Conservation (phyloP, 2,113 vertebrate species). For the Tiliqua scincoides region DNA sequence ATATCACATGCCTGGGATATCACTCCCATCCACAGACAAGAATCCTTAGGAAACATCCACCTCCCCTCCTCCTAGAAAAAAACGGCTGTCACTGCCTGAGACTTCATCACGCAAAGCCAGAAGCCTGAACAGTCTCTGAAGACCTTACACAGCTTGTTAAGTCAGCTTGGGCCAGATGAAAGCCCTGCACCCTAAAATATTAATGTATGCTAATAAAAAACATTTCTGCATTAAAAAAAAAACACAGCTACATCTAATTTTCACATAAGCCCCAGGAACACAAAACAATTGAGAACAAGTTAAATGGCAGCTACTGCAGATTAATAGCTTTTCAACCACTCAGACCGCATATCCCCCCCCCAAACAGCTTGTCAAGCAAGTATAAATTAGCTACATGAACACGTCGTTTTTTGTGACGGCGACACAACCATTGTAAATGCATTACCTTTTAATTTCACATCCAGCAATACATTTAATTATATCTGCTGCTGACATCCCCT, state of each 20-base stretch:
- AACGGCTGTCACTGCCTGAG: neutral
- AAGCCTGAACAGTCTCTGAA: neutral
- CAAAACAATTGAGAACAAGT: slow-evolving; percentile 43
- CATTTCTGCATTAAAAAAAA: slow-evolving; percentile 24
- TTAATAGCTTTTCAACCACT: slow-evolving; percentile 15
- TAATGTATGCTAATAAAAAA: slow-evolving; percentile 53
- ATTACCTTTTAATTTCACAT: slow-evolving; percentile 62
- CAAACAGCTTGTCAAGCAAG: slow-evolving; percentile 23
- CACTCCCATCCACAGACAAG: neutral
- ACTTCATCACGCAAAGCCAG: neutral
- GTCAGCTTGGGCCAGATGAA: neutral
- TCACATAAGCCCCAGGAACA: slow-evolving; percentile 45
- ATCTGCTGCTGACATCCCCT: slow-evolving; percentile 32
- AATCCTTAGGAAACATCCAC: too few relatives aligned
- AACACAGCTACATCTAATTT: slow-evolving; percentile 42
- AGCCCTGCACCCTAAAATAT: slow-evolving; percentile 48
- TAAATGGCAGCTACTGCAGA: slow-evolving; percentile 30
- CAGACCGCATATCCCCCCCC: neutral
- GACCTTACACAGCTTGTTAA: neutral
- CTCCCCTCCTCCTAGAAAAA: too few relatives aligned
- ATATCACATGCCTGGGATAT: too few relatives aligned
- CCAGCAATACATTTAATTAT: slow-evolving; percentile 47
- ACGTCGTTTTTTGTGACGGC: slow-evolving; percentile 43
- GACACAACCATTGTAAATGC: slow-evolving; percentile 53
- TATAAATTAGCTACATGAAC: slow-evolving; percentile 60